phyloP scores from a whole-genome alignment of 1,140 invertebrate genomes.

The Parasteatoda tepidariorum region DNA sequence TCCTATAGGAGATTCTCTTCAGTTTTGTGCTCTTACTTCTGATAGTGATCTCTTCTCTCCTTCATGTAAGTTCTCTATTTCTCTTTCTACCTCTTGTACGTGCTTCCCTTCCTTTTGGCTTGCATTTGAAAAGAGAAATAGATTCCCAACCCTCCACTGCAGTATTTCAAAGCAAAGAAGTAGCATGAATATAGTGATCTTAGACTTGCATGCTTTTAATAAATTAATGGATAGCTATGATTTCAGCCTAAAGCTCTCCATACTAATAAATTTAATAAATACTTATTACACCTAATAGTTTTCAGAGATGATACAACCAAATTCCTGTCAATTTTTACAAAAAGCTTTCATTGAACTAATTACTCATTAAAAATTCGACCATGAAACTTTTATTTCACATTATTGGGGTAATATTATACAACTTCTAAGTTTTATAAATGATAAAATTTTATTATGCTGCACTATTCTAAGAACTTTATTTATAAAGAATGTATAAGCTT shows the following conservation, averaged over 20 bases:
- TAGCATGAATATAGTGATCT: background rate
- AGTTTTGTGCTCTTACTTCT: slow-evolving; percentile 63
- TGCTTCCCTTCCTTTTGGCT: slow-evolving; percentile 14
- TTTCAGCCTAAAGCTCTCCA: background rate
- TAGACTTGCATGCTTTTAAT: background rate
- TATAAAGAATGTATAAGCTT: too few species aligned
- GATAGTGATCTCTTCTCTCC: slow-evolving; percentile 65
- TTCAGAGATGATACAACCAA: background rate
- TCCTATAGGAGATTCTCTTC: slow-evolving; percentile 60
- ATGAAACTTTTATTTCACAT: too few species aligned
- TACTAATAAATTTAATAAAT: background rate
- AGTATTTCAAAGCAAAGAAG: background rate
- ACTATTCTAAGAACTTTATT: too few species aligned
- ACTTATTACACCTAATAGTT: background rate
- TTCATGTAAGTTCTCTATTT: slow-evolving; percentile 64
- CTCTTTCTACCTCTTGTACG: slow-evolving; percentile 11
- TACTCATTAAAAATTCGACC: too few species aligned
- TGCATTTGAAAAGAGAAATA: background rate
- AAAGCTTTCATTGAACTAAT: too few species aligned
- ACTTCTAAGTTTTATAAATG: too few species aligned
- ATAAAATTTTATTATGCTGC: too few species aligned
- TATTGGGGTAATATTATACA: too few species aligned
- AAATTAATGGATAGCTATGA: background rate
- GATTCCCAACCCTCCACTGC: background rate
- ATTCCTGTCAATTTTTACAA: background rate